Percentiles rank a stretch among this genome's conserved stretches.
phyloP scores from a whole-genome alignment of 2,113 vertebrate genomes.

The Accipiter virgatus region DNA sequence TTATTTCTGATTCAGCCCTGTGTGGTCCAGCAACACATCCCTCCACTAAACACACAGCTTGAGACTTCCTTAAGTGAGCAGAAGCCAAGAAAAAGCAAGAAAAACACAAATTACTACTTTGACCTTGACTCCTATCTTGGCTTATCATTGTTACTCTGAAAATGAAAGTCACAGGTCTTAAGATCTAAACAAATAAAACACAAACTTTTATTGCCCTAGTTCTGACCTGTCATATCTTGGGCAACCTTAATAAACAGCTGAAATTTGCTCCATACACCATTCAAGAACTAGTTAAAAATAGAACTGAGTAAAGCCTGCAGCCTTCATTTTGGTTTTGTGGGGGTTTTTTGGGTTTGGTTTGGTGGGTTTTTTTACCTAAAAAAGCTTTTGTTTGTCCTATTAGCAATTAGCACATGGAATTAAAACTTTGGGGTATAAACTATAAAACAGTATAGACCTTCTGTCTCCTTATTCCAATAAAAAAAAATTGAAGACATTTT shows the following conservation, averaged over 20 bases:
- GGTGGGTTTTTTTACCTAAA: background rate
- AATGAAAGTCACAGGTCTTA: constrained; percentile 41
- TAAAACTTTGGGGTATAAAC: background rate
- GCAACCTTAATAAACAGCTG: background rate
- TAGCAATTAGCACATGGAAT: background rate
- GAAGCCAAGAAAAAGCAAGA: constrained; percentile 18
- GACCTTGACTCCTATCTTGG: constrained; percentile 55
- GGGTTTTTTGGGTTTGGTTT: too few relatives aligned
- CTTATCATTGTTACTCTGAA: constrained; percentile 27
- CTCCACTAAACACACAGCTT: background rate
- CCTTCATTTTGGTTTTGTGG: fast-evolving
- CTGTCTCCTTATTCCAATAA: background rate
- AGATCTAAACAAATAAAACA: constrained; percentile 40
- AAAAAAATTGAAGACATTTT: background rate
- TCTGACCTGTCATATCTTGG: background rate
- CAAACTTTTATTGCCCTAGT: constrained; percentile 9
- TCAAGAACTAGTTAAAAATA: background rate
- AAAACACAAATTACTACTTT: constrained; percentile 21
- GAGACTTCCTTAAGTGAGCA: constrained; percentile 12
- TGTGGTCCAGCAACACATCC: background rate
- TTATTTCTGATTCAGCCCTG: background rate
- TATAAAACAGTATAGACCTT: background rate
- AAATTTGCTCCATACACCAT: background rate
- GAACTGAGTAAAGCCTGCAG: background rate
- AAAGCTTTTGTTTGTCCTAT: background rate